Conservation (phyloP, 2,797 vertebrate species). For the Orientallactaga sibirica region DNA sequence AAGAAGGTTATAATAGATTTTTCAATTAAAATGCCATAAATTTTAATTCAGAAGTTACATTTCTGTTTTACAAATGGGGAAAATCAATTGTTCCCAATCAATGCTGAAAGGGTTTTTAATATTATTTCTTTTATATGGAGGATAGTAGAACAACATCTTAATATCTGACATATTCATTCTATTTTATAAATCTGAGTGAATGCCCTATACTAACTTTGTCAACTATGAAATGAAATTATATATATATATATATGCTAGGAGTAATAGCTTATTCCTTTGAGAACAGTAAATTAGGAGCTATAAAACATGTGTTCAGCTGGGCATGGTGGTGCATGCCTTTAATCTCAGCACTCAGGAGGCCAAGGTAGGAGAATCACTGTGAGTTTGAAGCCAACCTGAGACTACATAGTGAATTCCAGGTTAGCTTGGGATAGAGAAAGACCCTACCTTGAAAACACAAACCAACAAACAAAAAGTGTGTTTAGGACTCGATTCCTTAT, state of each 20-base stretch:
- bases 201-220: conserved; percentile 72
- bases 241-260: conserved; percentile 73
- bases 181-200: conserved; percentile 76
- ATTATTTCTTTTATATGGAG: conserved; percentile 48
- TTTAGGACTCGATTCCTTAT: conserved; percentile 65
- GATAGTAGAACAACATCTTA: conserved; percentile 53
- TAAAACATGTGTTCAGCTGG: conserved; percentile 30
- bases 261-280: conserved; percentile 68
- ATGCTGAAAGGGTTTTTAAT: conserved; percentile 48
- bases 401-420: no score
- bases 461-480: neutral
- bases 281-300: conserved; percentile 63
- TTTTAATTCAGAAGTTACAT: conserved; percentile 64
- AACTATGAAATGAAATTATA: conserved; percentile 73
- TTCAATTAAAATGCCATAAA: conserved; percentile 55
- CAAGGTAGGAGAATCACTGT: no score
- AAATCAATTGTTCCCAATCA: conserved; percentile 62
- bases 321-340: no score
- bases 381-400: no score
- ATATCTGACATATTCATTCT: conserved; percentile 42
- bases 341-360: no score
- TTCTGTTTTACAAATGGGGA: conserved; percentile 63
- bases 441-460: no score
- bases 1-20: conserved; percentile 57
- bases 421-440: no score